A percentile compares a stretch with the other conserved stretches of the same genome.
These are phyloP conservation scores for Pachyramphus minor DNA, from an alignment of 2,113 vertebrate species.

Conservation along the genomic window DNA sequence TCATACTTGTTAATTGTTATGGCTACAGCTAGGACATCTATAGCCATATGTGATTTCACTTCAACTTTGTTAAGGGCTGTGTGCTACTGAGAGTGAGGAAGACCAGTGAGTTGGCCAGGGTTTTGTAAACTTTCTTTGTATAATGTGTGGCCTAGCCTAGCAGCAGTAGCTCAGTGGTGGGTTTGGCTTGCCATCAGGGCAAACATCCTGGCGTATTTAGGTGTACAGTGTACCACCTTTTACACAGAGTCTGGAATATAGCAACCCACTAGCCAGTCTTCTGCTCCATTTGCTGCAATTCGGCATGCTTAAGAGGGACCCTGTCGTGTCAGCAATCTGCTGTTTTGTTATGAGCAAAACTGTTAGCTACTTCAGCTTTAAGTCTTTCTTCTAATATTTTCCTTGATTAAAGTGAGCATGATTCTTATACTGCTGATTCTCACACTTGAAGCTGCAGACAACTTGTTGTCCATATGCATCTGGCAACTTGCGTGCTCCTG, in stretches of 20 bases:
- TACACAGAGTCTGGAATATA: background rate
- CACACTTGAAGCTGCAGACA: constrained; percentile 15
- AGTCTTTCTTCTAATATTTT: constrained; percentile 23
- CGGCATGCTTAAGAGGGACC: background rate
- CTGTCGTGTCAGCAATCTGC: constrained; percentile 49
- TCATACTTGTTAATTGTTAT: background rate
- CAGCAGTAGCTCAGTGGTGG: background rate
- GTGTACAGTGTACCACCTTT: background rate
- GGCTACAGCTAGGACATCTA: background rate
- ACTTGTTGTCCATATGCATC: constrained; percentile 40
- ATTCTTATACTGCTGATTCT: constrained; percentile 21
- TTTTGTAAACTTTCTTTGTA: background rate
- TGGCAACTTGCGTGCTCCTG: constrained; percentile 23
- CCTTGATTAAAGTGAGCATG: constrained; percentile 11
- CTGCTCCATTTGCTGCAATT: constrained; percentile 53
- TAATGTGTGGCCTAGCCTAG: background rate
- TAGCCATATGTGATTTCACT: background rate
- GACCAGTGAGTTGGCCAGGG: background rate
- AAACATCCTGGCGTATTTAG: background rate
- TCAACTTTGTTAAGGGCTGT: background rate
- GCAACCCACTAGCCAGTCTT: constrained; percentile 28
- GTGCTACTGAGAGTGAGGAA: background rate
- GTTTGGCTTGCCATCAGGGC: constrained; percentile 32
- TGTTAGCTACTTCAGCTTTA: constrained; percentile 23
- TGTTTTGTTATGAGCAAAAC: constrained; percentile 47